These are phyloP conservation scores for Spea hammondii DNA, from an alignment of 2,797 vertebrate genomes.

Conservation along the genomic window DNA sequence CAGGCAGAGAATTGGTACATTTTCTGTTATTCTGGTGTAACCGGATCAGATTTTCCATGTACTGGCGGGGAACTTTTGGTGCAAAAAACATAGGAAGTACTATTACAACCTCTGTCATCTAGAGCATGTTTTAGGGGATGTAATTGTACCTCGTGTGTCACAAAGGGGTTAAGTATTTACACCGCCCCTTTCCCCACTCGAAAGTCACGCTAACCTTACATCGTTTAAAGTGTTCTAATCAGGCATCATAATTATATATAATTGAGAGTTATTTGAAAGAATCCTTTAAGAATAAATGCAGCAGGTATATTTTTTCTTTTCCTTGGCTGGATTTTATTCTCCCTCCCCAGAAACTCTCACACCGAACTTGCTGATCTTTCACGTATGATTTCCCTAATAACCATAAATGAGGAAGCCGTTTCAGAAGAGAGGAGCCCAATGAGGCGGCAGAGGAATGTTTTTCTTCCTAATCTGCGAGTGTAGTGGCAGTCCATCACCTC, in stretches of 20 bases:
- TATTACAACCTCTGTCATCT: too few species aligned
- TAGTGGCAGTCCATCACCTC: conserved; percentile 4
- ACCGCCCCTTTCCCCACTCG: neutral
- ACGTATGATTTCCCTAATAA: conserved; percentile 50
- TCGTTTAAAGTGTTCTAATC: neutral
- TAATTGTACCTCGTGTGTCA: too few species aligned
- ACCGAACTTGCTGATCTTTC: conserved; percentile 15
- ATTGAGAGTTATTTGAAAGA: neutral
- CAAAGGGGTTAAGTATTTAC: too few species aligned
- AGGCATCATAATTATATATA: conserved; percentile 2
- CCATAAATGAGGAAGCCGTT: conserved; percentile 45
- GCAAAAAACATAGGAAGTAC: too few species aligned
- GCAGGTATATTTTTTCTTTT: neutral
- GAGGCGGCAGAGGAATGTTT: conserved; percentile 33
- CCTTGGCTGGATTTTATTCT: neutral
- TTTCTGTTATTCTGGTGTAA: too few species aligned
- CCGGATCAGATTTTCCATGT: too few species aligned
- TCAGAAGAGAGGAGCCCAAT: conserved; percentile 34
- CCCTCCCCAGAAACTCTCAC: neutral
- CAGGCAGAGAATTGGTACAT: too few species aligned
- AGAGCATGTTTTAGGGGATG: too few species aligned
- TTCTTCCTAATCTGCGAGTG: conserved; percentile 37
- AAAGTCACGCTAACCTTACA: conserved; percentile 5
- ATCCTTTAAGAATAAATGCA: neutral
- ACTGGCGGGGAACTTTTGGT: too few species aligned